Percentiles rank a stretch among this genome's conserved stretches.
These are phyloP conservation scores for Rhinolophus ferrumequinum DNA, from an alignment of 2,113 vertebrate genomes.

Conservation along the genomic window DNA sequence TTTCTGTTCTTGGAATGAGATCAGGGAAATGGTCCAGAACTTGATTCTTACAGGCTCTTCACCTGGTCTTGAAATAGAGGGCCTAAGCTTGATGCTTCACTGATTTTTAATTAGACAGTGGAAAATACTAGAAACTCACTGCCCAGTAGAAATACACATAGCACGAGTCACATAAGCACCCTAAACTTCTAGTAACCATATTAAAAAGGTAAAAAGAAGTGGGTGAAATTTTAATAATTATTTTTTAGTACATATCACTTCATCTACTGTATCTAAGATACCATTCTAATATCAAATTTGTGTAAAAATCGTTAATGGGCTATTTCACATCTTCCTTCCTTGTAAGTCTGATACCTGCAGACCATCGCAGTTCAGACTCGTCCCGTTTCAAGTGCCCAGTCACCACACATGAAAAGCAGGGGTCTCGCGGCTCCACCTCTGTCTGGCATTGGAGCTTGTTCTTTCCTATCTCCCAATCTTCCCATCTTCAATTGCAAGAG, in stretches of 20 bases:
- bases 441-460: background rate
- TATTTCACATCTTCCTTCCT: background rate
- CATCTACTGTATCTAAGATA: background rate
- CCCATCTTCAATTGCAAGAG: background rate
- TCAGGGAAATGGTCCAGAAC: background rate
- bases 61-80: background rate
- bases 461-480: background rate
- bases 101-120: background rate
- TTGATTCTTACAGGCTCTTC: background rate
- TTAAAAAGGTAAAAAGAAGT: background rate
- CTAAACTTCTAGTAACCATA: background rate
- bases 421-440: background rate
- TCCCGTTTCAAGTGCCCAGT: background rate
- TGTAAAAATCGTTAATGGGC: background rate
- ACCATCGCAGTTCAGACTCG: background rate
- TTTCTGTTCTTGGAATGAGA: background rate
- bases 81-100: background rate
- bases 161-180: too few species aligned
- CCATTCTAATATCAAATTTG: background rate
- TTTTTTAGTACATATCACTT: background rate
- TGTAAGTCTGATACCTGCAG: background rate
- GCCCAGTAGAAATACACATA: background rate
- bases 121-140: background rate
- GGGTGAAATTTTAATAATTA: background rate
- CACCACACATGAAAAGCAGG: background rate